Percentiles rank a stretch among this genome's conserved stretches.
These are phyloP conservation scores for Xerus inauris DNA, from an alignment of 2,113 vertebrate species.

Conservation along the genomic window DNA sequence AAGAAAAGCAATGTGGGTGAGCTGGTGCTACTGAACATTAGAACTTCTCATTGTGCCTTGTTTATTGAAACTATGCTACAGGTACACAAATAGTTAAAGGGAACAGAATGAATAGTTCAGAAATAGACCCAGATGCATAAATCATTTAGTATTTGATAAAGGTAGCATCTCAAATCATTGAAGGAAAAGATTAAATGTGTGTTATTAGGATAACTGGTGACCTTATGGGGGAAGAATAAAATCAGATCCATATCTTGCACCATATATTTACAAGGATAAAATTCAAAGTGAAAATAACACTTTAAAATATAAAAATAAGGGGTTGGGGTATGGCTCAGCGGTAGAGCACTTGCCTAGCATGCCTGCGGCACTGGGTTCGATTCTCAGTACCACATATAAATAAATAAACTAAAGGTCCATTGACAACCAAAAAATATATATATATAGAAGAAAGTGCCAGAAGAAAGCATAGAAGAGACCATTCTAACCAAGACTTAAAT, in stretches of 20 bases:
- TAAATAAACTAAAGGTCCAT: too few species aligned
- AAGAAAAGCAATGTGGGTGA: not conserved
- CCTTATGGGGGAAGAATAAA: not conserved
- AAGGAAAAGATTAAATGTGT: not conserved
- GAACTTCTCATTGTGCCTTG: not conserved
- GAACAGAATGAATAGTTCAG: not conserved
- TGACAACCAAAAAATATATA: too few species aligned
- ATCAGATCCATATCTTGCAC: not conserved
- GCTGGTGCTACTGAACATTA: not conserved
- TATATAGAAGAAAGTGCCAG: not conserved
- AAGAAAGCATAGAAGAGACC: not conserved
- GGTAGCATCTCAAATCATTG: not conserved
- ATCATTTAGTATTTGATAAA: not conserved
- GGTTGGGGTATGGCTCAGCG: too few species aligned
- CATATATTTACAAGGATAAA: not conserved
- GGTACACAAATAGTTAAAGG: not conserved
- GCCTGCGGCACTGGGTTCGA: too few species aligned
- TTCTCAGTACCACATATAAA: too few species aligned
- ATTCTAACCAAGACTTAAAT: conserved; percentile 31
- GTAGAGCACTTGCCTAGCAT: too few species aligned
- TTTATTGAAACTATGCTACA: not conserved
- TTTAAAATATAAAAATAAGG: not conserved
- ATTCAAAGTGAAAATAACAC: conserved; percentile 45
- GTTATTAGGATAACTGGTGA: not conserved
- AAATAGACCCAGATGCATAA: not conserved